These are phyloP conservation scores for Cariama cristata DNA, from an alignment of 2,113 vertebrate species.

Conservation along the genomic window DNA sequence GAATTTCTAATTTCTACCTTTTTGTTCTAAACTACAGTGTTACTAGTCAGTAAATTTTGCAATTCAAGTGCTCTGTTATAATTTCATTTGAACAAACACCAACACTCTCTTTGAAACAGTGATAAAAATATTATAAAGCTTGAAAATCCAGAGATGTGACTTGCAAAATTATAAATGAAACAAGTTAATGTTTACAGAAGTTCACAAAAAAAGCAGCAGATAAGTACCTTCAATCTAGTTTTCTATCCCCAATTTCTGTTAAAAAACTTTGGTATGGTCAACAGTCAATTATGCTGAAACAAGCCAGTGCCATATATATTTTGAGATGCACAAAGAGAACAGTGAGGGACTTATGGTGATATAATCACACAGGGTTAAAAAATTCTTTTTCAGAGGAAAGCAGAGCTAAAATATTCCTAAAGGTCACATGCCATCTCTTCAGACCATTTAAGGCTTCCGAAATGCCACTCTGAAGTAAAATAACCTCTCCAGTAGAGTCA, in stretches of 20 bases:
- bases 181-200: background rate
- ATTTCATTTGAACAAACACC: background rate
- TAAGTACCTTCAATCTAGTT: background rate
- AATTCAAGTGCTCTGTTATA: background rate
- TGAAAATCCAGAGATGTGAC: background rate
- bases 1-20: background rate
- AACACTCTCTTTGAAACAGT: background rate
- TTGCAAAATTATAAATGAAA: background rate
- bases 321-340: background rate
- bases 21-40: background rate
- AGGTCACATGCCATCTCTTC: slow-evolving; percentile 78
- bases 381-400: slow-evolving; percentile 56
- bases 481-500: slow-evolving; percentile 76
- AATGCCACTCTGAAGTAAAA: slow-evolving; percentile 80
- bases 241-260: background rate
- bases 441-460: slow-evolving; percentile 77
- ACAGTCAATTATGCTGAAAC: background rate
- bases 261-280: background rate
- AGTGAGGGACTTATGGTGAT: background rate
- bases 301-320: background rate
- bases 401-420: slow-evolving; percentile 76
- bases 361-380: slow-evolving; percentile 64
- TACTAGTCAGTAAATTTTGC: background rate
- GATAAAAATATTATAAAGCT: background rate
- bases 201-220: background rate